Percentiles rank a stretch among this genome's conserved stretches.
Evolutionary conservation across 2,797 vertebrate genomes (phyloP).

Genomic region (Megalops cyprinoides): DNA sequence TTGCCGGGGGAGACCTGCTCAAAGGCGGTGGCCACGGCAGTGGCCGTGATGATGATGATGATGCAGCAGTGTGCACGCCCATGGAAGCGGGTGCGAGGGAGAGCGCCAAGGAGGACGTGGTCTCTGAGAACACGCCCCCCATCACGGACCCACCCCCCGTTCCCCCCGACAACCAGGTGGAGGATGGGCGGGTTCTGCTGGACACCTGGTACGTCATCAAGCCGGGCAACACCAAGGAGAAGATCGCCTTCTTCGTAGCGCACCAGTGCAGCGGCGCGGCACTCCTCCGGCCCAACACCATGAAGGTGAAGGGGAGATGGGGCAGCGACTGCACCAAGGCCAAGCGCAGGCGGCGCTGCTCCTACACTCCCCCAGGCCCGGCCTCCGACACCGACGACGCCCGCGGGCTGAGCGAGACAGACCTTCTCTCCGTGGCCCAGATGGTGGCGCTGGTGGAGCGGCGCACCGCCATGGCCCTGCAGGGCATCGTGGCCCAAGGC

Average conservation of each 20-base stretch:
- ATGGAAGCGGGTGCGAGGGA: conserved; percentile 53
- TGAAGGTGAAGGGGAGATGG: conserved; percentile 97
- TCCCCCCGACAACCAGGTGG: conserved; percentile 64
- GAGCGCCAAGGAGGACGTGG: conserved; percentile 60
- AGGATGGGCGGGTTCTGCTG: conserved; percentile 88
- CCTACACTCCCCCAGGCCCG: conserved; percentile 77
- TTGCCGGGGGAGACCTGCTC: conserved; percentile 63
- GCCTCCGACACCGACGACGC: conserved; percentile 59
- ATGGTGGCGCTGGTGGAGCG: conserved; percentile 95
- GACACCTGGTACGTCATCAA: conserved; percentile 99
- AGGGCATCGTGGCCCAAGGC: conserved; percentile 74
- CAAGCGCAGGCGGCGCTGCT: conserved; percentile 87
- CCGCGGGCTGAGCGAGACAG: conserved; percentile 68
- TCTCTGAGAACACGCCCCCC: conserved; percentile 79
- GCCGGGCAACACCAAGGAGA: conserved; percentile 96
- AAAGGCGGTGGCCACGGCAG: conserved; percentile 50
- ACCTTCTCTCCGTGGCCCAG: conserved; percentile 90
- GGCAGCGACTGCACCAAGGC: conserved; percentile 89
- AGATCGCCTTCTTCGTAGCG: conserved; percentile 95
- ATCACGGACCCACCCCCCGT: conserved; percentile 55
- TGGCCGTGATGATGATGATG: conserved; percentile 68
- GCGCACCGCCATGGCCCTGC: conserved; percentile 82
- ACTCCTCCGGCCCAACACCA: conserved; percentile 79
- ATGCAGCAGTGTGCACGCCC: conserved; percentile 58
- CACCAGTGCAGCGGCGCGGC: conserved; percentile 86